These are phyloP conservation scores for Microtus pennsylvanicus DNA, from an alignment of 2,113 vertebrate species.

Conservation along the genomic window DNA sequence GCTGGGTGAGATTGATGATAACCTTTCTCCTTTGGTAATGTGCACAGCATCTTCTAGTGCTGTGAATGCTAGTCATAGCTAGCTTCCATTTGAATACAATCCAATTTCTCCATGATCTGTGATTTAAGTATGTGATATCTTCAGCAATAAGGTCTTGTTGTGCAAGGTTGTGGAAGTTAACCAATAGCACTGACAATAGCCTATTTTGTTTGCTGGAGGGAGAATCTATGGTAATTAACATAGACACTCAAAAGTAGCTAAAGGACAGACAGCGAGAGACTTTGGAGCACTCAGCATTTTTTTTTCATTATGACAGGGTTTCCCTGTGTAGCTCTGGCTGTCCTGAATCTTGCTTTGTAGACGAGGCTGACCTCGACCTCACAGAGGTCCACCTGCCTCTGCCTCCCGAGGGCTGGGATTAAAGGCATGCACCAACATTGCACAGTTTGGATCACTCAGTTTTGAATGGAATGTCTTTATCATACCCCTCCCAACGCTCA, in stretches of 20 bases:
- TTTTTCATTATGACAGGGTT: neutral
- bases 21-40: neutral
- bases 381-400: neutral
- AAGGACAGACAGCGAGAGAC: neutral
- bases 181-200: neutral
- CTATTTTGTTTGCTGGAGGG: neutral
- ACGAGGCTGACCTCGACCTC: neutral
- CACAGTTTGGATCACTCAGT: neutral
- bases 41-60: neutral
- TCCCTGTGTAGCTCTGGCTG: neutral
- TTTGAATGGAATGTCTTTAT: neutral
- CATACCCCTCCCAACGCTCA: neutral
- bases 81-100: neutral
- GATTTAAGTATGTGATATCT: neutral
- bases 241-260: neutral
- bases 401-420: neutral
- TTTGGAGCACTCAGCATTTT: neutral
- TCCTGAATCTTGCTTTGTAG: neutral
- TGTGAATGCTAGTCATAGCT: neutral
- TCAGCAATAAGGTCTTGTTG: neutral
- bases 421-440: neutral
- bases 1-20: neutral
- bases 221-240: neutral
- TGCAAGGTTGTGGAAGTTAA: too few species aligned
- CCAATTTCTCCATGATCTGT: neutral